These are phyloP conservation scores for Tupaia tana DNA, from an alignment of 2,113 vertebrate genomes.

Conservation along the genomic window DNA sequence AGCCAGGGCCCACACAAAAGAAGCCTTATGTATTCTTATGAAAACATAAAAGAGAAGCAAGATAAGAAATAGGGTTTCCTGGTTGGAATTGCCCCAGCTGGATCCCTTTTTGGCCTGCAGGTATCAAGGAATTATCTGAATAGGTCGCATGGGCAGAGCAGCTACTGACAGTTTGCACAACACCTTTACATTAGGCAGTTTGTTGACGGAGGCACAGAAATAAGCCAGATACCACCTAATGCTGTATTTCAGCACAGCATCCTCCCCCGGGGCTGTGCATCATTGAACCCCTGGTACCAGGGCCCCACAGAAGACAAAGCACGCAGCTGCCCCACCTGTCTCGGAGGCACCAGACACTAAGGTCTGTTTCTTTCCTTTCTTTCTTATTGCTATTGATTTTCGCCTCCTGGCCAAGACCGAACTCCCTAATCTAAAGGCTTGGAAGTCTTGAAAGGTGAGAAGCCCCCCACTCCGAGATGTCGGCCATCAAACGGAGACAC, in stretches of 20 bases:
- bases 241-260: neutral
- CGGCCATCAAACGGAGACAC: neutral
- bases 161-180: neutral
- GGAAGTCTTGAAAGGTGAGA: neutral
- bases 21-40: neutral
- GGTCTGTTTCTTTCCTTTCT: constrained; percentile 16
- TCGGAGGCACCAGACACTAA: neutral
- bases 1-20: neutral
- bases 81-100: neutral
- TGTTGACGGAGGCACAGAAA: neutral
- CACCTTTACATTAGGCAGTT: neutral
- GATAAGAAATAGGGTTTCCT: neutral
- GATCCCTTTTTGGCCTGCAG: neutral
- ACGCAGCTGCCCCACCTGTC: accelerated
- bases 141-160: neutral
- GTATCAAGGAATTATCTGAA: neutral
- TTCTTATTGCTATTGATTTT: constrained; percentile 2
- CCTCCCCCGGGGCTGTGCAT: neutral
- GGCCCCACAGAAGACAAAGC: neutral
- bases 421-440: constrained; percentile 36
- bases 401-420: neutral
- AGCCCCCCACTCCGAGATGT: neutral
- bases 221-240: neutral
- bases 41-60: neutral
- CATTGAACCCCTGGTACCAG: neutral